Percentiles rank a stretch among this genome's conserved stretches.
Evolutionary conservation across 2,888 invertebrate species (phyloP).

Genomic region (Saturnia pavonia): DNA sequence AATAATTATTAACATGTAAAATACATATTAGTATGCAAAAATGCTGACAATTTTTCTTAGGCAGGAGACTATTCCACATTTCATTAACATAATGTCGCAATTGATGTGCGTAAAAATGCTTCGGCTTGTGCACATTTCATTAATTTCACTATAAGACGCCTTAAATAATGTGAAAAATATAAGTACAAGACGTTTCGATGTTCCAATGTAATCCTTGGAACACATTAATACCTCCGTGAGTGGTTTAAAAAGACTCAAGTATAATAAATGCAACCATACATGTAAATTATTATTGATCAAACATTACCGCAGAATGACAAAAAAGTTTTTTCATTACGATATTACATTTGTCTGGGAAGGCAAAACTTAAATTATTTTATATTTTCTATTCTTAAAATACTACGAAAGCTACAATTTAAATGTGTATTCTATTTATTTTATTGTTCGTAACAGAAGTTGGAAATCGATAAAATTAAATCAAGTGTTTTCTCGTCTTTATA

Average conservation of each 20-base stretch:
- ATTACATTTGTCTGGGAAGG: neutral
- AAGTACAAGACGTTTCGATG: conserved; percentile 25
- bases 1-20: conserved; percentile 26
- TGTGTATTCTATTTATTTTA: neutral
- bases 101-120: conserved; percentile 38
- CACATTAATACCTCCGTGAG: conserved; percentile 46
- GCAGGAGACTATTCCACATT: conserved; percentile 21
- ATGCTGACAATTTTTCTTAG: conserved; percentile 11
- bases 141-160: conserved; percentile 39
- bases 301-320: conserved; percentile 18
- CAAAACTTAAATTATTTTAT: neutral
- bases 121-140: conserved; percentile 38
- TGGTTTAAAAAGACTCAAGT: conserved; percentile 39
- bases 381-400: neutral
- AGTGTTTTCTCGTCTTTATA: too few relatives aligned
- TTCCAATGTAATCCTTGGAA: conserved; percentile 32
- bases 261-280: conserved; percentile 36
- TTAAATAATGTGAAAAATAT: conserved; percentile 42
- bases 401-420: neutral
- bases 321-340: conserved; percentile 13
- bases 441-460: neutral
- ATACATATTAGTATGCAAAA: conserved; percentile 15
- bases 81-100: conserved; percentile 38
- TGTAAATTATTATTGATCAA: conserved; percentile 35
- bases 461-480: neutral